Base-by-base conservation (phyloP, 2,113 vertebrate species). In the Martes martes region DNA sequence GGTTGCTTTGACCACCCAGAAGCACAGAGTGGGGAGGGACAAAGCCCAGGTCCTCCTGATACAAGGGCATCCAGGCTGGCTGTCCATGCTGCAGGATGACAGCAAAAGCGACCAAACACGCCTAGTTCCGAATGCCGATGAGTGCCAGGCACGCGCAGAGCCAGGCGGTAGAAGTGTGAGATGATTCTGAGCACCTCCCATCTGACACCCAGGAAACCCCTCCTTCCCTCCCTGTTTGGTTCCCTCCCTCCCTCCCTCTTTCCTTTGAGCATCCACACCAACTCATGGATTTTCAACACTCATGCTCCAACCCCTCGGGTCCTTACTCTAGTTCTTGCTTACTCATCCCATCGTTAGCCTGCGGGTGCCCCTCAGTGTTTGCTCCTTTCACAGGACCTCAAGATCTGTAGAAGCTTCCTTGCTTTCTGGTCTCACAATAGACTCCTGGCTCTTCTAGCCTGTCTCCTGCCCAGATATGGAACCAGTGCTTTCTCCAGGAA, bases 271-370 rank as follows among this genome's bases (percentile, higher is more conserved):
- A 45, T 11, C 28, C 19, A 6, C 13, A 15, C 1, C 15, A 39
- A 31, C 33, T 33, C 36, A 9, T 45, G 45, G 33, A 18, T 52
- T 36, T n/a, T 69, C 11, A 52, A 26, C 84, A 26, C 33, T 52
- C 52, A 16, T 52, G 45, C 39, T 11, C 11, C 45, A 47, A 6
- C 6, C 45, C 39, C 6, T 7, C 0, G 4, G 33, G 7, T 26
- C 45, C 31, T 50, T 3, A 67, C 1, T n/a, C 45, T 36, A 33
- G 11, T 4, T 26, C 65, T 36, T 52, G 33, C 14, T 69, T 19
- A 71, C 65, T 52, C 26, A 33, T 52, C 14, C 65, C 47, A 11
- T 55, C 6, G 28, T 15, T 28, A 65, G 84, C 47, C 4, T 6
- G 7, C 21, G 15, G 84, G 65, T 2, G 0, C 4, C 33, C 21